A percentile compares a stretch with the other conserved stretches of the same genome.
Evolutionary conservation across 2,113 vertebrate species (phyloP).

Genomic region (Proterorhinus semilunaris): DNA sequence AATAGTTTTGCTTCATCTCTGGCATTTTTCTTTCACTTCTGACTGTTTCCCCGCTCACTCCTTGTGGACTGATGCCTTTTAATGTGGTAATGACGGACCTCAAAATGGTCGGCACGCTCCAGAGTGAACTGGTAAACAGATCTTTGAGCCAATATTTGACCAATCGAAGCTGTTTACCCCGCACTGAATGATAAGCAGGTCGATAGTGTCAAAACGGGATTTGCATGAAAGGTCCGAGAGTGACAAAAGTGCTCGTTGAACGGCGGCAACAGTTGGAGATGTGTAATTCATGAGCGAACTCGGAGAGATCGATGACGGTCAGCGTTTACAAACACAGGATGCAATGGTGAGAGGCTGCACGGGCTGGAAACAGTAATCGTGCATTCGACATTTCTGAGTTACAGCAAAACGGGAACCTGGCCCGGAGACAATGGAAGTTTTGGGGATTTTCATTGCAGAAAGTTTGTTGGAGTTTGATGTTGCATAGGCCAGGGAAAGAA

Average conservation of each 20-base stretch:
- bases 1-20: no score
- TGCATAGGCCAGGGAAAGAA: no score
- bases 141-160: slow-evolving; percentile 33
- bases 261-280: slow-evolving; percentile 11
- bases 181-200: slow-evolving; percentile 20
- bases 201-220: slow-evolving; percentile 22
- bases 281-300: slow-evolving; percentile 37
- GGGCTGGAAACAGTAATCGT: slow-evolving; percentile 4
- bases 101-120: slow-evolving; percentile 40
- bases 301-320: slow-evolving; percentile 3
- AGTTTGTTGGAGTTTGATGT: no score
- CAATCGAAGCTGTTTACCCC: slow-evolving; percentile 30
- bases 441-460: no score
- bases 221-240: slow-evolving; percentile 29
- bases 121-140: slow-evolving; percentile 33
- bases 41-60: slow-evolving; percentile 26
- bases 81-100: slow-evolving; percentile 53
- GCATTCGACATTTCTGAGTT: not conserved
- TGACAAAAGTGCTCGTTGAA: slow-evolving; percentile 11
- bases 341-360: not conserved
- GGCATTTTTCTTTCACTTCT: not conserved
- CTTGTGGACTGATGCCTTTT: slow-evolving; percentile 55
- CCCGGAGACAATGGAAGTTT: no score
- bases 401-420: not conserved
- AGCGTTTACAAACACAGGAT: not conserved